phyloP scores from a whole-genome alignment of 37 sponge, comb jelly and placozoan species.

The Oopsacas minuta region DNA sequence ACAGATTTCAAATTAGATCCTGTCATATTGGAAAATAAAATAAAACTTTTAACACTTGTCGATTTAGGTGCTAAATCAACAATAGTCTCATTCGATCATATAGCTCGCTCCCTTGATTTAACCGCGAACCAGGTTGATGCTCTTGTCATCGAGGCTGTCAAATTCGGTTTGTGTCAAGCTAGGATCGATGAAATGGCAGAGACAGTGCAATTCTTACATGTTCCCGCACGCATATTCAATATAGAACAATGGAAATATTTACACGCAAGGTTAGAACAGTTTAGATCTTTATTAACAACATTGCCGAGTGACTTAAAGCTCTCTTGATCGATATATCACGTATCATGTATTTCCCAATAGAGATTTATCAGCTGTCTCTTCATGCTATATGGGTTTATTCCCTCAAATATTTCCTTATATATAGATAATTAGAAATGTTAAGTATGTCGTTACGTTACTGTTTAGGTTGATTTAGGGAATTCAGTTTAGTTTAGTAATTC shows the following conservation, averaged over 20 bases:
- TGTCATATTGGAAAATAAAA: not conserved
- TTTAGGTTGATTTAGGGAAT: constrained; percentile 11
- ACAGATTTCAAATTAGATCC: not conserved
- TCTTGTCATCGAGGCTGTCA: not conserved
- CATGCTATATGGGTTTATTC: not conserved
- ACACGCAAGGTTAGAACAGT: not conserved
- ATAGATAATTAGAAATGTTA: constrained; percentile 12
- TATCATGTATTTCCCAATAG: not conserved
- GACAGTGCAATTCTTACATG: not conserved
- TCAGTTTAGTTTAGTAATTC: too few relatives aligned
- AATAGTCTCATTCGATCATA: not conserved
- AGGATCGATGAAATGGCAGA: not conserved
- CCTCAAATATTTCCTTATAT: not conserved
- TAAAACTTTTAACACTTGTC: not conserved
- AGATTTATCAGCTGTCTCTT: not conserved
- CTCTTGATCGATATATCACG: not conserved
- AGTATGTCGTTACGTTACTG: not conserved
- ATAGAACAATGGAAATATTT: constrained; percentile 11
- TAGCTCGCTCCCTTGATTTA: not conserved
- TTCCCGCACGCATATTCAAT: not conserved
- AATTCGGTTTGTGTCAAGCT: not conserved
- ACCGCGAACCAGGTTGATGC: not conserved
- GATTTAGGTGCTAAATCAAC: constrained; percentile 4
- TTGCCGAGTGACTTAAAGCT: not conserved
- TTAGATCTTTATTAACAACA: not conserved